Evolutionary conservation across 1,140 invertebrate species (phyloP).

Genomic region (Pomacea maculata): DNA sequence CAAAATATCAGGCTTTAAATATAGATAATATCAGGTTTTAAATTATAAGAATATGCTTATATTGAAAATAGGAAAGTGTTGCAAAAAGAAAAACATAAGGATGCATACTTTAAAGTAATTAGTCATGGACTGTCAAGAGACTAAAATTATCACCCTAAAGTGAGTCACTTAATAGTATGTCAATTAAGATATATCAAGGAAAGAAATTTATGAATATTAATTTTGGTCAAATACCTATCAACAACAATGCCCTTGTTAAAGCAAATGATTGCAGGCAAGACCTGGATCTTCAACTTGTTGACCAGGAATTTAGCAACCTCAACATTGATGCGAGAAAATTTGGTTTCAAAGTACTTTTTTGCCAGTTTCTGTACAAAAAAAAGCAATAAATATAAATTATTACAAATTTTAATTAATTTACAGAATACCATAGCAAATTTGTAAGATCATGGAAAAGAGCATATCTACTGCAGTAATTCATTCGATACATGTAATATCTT

Average conservation of each 20-base stretch:
- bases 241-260: constrained; percentile 61
- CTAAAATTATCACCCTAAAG: too few relatives aligned
- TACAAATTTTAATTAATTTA: neutral
- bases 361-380: constrained; percentile 52
- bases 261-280: constrained; percentile 61
- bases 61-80: too few relatives aligned
- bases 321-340: constrained; percentile 62
- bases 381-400: constrained; percentile 8
- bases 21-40: too few relatives aligned
- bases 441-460: neutral
- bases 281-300: constrained; percentile 58
- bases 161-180: too few relatives aligned
- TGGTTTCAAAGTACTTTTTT: constrained; percentile 61
- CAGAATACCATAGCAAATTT: neutral
- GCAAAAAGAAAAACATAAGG: too few relatives aligned
- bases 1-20: neutral
- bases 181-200: too few relatives aligned
- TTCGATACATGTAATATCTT: too few relatives aligned
- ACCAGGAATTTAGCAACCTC: constrained; percentile 62
- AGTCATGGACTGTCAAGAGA: too few relatives aligned
- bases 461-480: neutral
- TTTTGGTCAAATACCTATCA: constrained; percentile 46
- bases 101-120: too few relatives aligned
- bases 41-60: too few relatives aligned
- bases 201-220: too few relatives aligned